These are phyloP conservation scores for Prochilodus magdalenae DNA, from an alignment of 2,113 vertebrate genomes.

Conservation along the genomic window DNA sequence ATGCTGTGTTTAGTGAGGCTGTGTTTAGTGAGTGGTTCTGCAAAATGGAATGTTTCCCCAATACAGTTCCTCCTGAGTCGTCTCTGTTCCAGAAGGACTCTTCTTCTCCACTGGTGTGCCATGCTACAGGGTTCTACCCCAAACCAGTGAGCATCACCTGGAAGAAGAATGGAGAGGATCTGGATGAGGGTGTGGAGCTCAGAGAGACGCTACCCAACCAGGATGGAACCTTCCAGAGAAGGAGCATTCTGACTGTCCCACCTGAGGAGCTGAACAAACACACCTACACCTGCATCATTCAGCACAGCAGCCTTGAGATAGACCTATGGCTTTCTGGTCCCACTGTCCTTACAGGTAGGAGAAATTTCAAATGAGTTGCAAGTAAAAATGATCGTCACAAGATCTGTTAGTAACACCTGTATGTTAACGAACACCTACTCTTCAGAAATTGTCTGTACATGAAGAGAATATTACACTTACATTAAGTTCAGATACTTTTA, in stretches of 20 bases:
- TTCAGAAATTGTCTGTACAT: too few species aligned
- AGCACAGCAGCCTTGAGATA: slow-evolving; percentile 16
- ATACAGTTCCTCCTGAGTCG: background rate
- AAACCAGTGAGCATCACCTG: background rate
- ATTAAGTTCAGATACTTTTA: too few species aligned
- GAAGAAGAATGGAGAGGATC: slow-evolving; percentile 47
- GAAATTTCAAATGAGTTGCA: too few species aligned
- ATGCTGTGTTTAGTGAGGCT: too few species aligned
- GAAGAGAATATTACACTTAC: too few species aligned
- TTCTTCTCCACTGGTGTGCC: slow-evolving; percentile 20
- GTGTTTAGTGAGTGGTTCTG: background rate
- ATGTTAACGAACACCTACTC: too few species aligned
- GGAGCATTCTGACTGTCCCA: slow-evolving; percentile 15
- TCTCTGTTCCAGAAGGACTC: slow-evolving; percentile 2
- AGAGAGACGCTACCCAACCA: slow-evolving; percentile 60
- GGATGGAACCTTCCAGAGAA: slow-evolving; percentile 65
- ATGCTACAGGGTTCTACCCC: slow-evolving; percentile 15
- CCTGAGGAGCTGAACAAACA: slow-evolving; percentile 25
- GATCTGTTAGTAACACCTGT: too few species aligned
- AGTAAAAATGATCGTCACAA: too few species aligned
- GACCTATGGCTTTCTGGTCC: background rate
- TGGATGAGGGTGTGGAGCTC: slow-evolving; percentile 52
- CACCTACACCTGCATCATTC: slow-evolving; percentile 27
- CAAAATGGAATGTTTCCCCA: too few species aligned
- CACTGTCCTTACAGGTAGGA: background rate